These are phyloP conservation scores for Chiridota heheva DNA, from an alignment of 35 echinoderm and acorn worm genomes.

Conservation along the genomic window DNA sequence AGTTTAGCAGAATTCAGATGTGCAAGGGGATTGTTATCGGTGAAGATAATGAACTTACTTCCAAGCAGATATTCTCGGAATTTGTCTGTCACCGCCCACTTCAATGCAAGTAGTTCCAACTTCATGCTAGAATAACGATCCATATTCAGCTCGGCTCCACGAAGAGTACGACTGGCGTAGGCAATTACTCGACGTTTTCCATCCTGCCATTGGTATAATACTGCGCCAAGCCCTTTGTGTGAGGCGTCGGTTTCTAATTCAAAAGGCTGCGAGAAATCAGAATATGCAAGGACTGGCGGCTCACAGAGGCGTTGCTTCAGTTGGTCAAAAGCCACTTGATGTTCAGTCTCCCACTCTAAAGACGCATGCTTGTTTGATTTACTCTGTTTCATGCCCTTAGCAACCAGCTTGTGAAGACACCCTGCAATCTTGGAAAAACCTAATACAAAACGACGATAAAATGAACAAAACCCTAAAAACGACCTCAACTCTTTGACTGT, in stretches of 20 bases:
- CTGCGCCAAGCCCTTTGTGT: conserved; percentile 22
- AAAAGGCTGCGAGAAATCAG: conserved; percentile 32
- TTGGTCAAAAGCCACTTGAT: conserved; percentile 28
- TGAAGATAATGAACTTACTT: conserved; percentile 34
- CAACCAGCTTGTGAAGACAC: background rate
- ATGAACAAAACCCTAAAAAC: conserved; percentile 21
- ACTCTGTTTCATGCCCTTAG: background rate
- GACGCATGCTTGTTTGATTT: background rate
- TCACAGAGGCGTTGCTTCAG: conserved; percentile 15
- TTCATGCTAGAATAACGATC: conserved; percentile 49
- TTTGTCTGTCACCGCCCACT: conserved; percentile 69
- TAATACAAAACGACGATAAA: background rate
- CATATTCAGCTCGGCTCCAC: conserved; percentile 32
- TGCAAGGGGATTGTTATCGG: conserved; percentile 60
- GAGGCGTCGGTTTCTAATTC: conserved; percentile 39
- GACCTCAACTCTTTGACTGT: conserved; percentile 6
- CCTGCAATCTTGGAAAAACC: conserved; percentile 4
- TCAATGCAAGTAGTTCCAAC: conserved; percentile 54
- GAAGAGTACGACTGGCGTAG: conserved; percentile 30
- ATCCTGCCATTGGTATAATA: conserved; percentile 24
- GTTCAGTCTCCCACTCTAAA: conserved; percentile 17
- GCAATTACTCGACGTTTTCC: conserved; percentile 21
- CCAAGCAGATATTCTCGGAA: conserved; percentile 56
- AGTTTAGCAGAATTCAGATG: conserved; percentile 35
- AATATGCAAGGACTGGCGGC: conserved; percentile 7